A percentile compares a stretch with the other conserved stretches of the same genome.
phyloP scores from a whole-genome alignment of 2,888 invertebrate genomes.

The Dysmachus trigonus region DNA sequence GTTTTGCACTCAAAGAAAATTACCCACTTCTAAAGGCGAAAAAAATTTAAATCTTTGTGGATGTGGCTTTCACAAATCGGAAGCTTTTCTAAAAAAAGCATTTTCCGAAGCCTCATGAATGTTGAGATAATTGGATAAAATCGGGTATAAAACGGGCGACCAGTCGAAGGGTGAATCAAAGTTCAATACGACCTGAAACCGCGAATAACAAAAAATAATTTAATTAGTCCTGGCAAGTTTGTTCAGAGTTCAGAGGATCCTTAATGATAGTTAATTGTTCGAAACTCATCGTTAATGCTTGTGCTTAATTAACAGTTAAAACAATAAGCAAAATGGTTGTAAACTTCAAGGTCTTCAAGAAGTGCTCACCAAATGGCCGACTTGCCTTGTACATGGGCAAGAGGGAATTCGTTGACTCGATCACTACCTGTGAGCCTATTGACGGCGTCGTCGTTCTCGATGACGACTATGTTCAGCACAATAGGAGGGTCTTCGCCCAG shows the following conservation, averaged over 20 bases:
- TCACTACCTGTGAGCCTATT: constrained; percentile 85
- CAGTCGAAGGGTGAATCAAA: background rate
- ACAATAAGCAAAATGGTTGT: constrained; percentile 74
- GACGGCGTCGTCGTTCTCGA: constrained; percentile 91
- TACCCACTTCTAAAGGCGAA: background rate
- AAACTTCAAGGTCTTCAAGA: constrained; percentile 91
- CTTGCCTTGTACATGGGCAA: constrained; percentile 85
- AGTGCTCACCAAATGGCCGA: constrained; percentile 88
- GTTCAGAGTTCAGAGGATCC: constrained; percentile 18
- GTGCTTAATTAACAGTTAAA: background rate
- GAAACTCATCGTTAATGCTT: background rate
- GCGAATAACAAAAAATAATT: background rate
- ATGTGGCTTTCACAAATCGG: background rate
- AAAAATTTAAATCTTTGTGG: no score
- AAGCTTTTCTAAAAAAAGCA: background rate
- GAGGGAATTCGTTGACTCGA: constrained; percentile 88
- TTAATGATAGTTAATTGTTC: background rate
- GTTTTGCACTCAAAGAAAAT: background rate
- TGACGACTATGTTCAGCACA: constrained; percentile 82
- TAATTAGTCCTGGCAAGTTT: constrained; percentile 21
- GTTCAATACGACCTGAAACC: background rate
- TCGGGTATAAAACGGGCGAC: background rate
- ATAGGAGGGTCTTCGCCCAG: constrained; percentile 88
- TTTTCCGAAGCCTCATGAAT: background rate
- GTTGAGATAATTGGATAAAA: constrained; percentile 8